Evolutionary conservation across 2,888 invertebrate species (phyloP).

Genomic region (Thysanoteuthis rhombus): DNA sequence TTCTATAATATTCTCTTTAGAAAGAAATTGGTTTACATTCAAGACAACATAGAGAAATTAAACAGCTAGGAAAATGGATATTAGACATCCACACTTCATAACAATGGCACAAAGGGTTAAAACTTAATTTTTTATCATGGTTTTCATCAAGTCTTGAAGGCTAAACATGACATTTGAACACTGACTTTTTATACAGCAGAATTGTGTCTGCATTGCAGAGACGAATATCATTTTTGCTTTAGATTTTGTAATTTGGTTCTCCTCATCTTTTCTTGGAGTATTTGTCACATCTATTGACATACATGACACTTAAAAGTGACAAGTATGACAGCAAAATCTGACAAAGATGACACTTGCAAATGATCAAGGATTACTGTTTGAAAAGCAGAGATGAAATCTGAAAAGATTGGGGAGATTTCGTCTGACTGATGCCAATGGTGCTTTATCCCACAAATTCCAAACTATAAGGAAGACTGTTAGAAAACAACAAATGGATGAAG

Average conservation of each 20-base stretch:
- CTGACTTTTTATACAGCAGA: neutral
- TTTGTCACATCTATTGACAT: neutral
- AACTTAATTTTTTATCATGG: too few species aligned
- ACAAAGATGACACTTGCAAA: neutral
- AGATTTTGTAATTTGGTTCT: neutral
- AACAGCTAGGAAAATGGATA: too few species aligned
- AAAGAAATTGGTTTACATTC: too few species aligned
- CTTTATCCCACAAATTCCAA: neutral
- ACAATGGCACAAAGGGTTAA: too few species aligned
- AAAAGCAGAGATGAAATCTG: neutral
- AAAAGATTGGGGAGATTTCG: neutral
- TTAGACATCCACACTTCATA: too few species aligned
- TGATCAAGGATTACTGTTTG: neutral
- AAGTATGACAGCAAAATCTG: neutral
- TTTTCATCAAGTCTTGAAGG: neutral
- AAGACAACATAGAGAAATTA: too few species aligned
- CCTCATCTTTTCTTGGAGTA: neutral
- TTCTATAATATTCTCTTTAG: too few species aligned
- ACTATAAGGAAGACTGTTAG: neutral
- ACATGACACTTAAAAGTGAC: neutral
- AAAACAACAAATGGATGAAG: neutral
- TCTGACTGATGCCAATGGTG: neutral
- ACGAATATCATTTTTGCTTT: neutral
- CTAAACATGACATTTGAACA: neutral
- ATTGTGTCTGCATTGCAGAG: neutral